Base-by-base conservation (phyloP, 2,888 invertebrate genomes). In the Cremastinae sp. region DNA sequence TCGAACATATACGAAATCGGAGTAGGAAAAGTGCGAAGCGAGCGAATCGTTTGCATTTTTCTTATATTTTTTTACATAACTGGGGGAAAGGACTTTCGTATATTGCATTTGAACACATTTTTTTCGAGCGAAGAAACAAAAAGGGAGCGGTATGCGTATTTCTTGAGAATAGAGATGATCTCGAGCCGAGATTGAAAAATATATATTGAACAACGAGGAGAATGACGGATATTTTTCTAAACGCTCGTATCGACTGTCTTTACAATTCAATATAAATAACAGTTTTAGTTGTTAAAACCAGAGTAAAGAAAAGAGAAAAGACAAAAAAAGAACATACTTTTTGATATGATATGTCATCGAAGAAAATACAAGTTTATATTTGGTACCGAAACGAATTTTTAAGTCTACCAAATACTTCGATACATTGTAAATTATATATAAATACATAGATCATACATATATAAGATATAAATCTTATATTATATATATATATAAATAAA, bases 371-470 rank as follows among this genome's bases (percentile, higher is more conserved):
- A 58, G 34, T 53, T 20, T 18, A 49, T 53, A 68, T 54, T 49
- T 49, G 34, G 47, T 58, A 47, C 18, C 14, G 58, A 18, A 49
- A 68, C 43, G 47, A 36, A 16, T 64, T 53, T 28, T 38, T 22
- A 38, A 41, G 51, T 20, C 47, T 47, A n/a, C 58, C 51, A 41
- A 20, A 62, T 49, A 45, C 45, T 72, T 71, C 61, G 54, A 66
- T n/a, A 56, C 38, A 62, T 43, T 72, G 75, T 75, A 75, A 49
- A 75, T 28, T 28, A 54, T 75, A 61, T 75, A 75, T 72, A 68
- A 68, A 72, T 68, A 75, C 43, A 72, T 75, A 75, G 75, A 75
- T 53, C 62, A 75, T 72, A 75, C 68, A 75, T 68, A 62, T 34
- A 51, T 64, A 64, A 66, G 56, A n/a, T n/a, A 68, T 71, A 75